These are phyloP conservation scores for Zophobas morio DNA, from an alignment of 1,140 invertebrate genomes.

Conservation along the genomic window DNA sequence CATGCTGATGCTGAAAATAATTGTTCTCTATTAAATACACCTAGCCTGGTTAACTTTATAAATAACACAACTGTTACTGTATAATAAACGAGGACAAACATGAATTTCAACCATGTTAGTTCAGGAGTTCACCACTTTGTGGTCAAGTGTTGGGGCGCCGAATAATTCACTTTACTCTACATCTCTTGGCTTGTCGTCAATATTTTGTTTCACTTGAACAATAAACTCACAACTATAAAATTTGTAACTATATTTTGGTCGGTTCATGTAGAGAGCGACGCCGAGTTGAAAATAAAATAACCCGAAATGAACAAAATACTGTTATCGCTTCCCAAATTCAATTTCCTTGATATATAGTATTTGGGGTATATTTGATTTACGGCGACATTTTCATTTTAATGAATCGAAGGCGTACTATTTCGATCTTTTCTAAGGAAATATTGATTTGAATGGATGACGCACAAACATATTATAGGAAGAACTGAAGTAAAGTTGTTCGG, in stretches of 20 bases:
- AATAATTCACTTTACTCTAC: slow-evolving; percentile 18
- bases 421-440: neutral
- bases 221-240: neutral
- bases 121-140: slow-evolving; percentile 21
- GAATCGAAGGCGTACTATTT: neutral
- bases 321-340: slow-evolving; percentile 23
- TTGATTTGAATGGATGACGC: too few relatives aligned
- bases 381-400: slow-evolving; percentile 1
- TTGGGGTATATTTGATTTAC: slow-evolving; percentile 21
- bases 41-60: neutral
- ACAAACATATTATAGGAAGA: too few relatives aligned
- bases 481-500: too few relatives aligned
- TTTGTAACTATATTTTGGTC: slow-evolving; percentile 2
- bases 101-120: slow-evolving; percentile 23
- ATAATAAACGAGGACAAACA: slow-evolving; percentile 27
- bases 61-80: slow-evolving; percentile 10
- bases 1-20: neutral
- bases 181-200: neutral
- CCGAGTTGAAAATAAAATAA: slow-evolving; percentile 11
- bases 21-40: slow-evolving; percentile 2
- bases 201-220: neutral
- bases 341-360: slow-evolving; percentile 19
- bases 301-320: neutral
- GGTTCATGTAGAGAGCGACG: slow-evolving; percentile 2
- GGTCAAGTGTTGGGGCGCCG: neutral